phyloP scores from a whole-genome alignment of 2,888 invertebrate genomes.

The Muscina levida region DNA sequence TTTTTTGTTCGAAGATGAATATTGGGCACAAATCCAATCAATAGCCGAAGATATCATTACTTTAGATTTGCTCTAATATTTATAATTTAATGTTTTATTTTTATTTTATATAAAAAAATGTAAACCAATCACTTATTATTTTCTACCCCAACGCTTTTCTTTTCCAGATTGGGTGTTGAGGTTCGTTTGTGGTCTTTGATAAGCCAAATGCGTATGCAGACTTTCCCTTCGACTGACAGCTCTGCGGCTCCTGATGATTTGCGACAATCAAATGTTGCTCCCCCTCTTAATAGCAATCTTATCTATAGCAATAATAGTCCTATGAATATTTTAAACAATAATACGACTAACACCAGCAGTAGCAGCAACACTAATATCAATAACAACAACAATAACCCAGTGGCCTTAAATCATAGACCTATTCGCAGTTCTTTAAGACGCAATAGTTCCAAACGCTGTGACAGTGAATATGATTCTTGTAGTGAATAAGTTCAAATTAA shows the following conservation, averaged over 20 bases:
- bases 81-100: too few relatives aligned
- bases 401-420: slow-evolving; percentile 60
- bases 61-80: too few relatives aligned
- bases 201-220: slow-evolving; percentile 74
- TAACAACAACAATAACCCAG: slow-evolving; percentile 60
- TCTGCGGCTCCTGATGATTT: slow-evolving; percentile 33
- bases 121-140: too few relatives aligned
- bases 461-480: slow-evolving; percentile 78
- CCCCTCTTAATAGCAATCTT: slow-evolving; percentile 54
- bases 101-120: too few relatives aligned
- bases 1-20: too few relatives aligned
- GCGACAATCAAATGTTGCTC: slow-evolving; percentile 55
- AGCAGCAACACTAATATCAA: slow-evolving; percentile 48
- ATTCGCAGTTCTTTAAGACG: slow-evolving; percentile 62
- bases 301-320: slow-evolving; percentile 40
- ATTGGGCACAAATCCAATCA: too few relatives aligned
- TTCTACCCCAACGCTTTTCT: too few relatives aligned
- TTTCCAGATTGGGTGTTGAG: slow-evolving; percentile 88
- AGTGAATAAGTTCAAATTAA: slow-evolving; percentile 74
- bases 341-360: slow-evolving; percentile 43
- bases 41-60: too few relatives aligned
- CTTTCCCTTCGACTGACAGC: slow-evolving; percentile 68
- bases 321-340: slow-evolving; percentile 22
- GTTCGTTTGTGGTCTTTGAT: slow-evolving; percentile 93
- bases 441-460: slow-evolving; percentile 68